A percentile compares a stretch with the other conserved stretches of the same genome.
phyloP scores from a whole-genome alignment of 1,140 invertebrate species.

The Watersipora subatra region DNA sequence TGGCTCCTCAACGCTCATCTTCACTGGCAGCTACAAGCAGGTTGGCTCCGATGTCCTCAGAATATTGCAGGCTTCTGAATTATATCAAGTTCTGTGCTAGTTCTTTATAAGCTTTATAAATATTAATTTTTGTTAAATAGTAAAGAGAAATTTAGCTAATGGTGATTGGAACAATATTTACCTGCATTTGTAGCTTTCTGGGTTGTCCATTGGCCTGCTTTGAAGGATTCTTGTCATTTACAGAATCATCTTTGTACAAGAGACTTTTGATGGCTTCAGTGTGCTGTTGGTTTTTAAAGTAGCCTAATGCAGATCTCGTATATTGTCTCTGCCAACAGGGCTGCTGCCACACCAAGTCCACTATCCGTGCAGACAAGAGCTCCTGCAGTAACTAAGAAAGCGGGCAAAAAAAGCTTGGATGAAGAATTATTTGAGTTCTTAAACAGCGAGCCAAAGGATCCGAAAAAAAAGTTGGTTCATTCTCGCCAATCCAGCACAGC shows the following conservation, averaged over 20 bases:
- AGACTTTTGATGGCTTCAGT: no score
- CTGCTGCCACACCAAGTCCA: slow-evolving; percentile 3
- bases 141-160: no score
- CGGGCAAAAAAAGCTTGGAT: slow-evolving; percentile 37
- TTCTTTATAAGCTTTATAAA: not conserved
- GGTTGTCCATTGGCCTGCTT: no score
- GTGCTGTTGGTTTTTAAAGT: not conserved
- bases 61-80: not conserved
- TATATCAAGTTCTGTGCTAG: not conserved
- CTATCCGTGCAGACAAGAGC: slow-evolving; percentile 13
- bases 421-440: slow-evolving; percentile 42
- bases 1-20: slow-evolving; percentile 6
- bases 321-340: not conserved
- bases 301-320: not conserved
- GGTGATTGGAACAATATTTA: no score
- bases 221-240: no score
- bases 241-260: no score
- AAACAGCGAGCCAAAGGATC: slow-evolving; percentile 27
- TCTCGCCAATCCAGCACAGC: slow-evolving; percentile 36
- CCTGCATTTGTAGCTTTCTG: no score
- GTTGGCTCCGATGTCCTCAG: not conserved
- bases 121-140: no score
- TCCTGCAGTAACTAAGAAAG: not conserved
- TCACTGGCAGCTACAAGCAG: slow-evolving; percentile 1
- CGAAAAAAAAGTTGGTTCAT: slow-evolving; percentile 21